Evolutionary conservation across 2,888 invertebrate species (phyloP).

Genomic region (Pharmacophagus antenor): DNA sequence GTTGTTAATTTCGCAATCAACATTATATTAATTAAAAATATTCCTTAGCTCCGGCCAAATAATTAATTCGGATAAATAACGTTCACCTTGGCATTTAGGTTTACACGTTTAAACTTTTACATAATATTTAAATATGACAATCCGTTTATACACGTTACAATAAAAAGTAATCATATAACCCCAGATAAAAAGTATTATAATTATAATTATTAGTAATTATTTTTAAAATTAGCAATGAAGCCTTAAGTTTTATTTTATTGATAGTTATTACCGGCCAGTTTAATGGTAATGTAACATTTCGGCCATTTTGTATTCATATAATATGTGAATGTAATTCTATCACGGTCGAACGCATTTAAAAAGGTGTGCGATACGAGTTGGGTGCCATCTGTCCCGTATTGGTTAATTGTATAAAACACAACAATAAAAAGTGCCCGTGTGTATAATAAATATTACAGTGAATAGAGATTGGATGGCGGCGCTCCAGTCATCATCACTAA

Average conservation of each 20-base stretch:
- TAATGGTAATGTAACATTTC: constrained; percentile 33
- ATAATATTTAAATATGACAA: neutral
- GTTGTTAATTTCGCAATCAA: neutral
- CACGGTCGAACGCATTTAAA: constrained; percentile 68
- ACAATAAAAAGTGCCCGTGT: constrained; percentile 50
- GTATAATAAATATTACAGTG: constrained; percentile 32
- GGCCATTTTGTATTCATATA: constrained; percentile 61
- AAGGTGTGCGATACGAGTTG: constrained; percentile 71
- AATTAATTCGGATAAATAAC: neutral
- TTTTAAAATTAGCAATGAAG: neutral
- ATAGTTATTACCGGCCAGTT: neutral
- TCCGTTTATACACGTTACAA: neutral
- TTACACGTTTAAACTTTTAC: neutral
- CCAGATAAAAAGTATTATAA: neutral
- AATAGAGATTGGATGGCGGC: neutral
- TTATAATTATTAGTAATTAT: too few species aligned
- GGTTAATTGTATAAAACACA: constrained; percentile 75
- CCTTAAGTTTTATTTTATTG: neutral
- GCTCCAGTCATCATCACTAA: neutral
- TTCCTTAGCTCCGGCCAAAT: neutral
- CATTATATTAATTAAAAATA: neutral
- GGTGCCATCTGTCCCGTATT: constrained; percentile 74
- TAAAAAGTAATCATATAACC: neutral
- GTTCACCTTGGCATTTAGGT: neutral
- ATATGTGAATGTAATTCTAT: constrained; percentile 74